These are phyloP conservation scores for Chouioia cunea DNA, from an alignment of 2,888 invertebrate species.

Conservation along the genomic window DNA sequence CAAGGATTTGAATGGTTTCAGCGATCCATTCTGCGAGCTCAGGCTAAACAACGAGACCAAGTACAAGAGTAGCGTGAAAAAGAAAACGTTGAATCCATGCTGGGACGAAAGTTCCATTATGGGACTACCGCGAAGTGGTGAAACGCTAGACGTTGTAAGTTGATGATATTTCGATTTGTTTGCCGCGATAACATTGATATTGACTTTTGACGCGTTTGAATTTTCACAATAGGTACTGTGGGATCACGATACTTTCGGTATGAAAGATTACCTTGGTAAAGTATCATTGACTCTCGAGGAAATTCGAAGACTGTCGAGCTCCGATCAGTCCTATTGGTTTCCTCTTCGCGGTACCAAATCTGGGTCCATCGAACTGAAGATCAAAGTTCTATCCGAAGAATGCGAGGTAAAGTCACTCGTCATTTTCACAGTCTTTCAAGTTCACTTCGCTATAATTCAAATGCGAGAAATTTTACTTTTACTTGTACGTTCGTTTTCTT, in stretches of 20 bases:
- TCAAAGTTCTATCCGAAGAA: constrained; percentile 66
- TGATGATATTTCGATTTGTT: neutral
- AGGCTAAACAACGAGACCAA: constrained; percentile 69
- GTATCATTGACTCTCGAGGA: constrained; percentile 69
- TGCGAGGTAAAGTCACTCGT: constrained; percentile 56
- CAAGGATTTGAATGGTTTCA: constrained; percentile 72
- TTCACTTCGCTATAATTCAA: neutral
- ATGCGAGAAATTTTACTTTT: neutral
- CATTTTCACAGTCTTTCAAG: neutral
- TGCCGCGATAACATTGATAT: neutral
- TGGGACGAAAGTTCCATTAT: constrained; percentile 72
- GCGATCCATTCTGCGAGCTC: constrained; percentile 71
- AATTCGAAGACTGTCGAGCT: constrained; percentile 67
- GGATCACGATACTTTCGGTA: constrained; percentile 71
- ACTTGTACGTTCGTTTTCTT: neutral
- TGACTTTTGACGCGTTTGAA: neutral
- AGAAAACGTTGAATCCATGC: constrained; percentile 71
- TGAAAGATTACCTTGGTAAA: constrained; percentile 71
- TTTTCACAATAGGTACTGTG: constrained; percentile 66
- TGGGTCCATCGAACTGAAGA: constrained; percentile 69
- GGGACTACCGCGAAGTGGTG: constrained; percentile 67
- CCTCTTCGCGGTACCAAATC: constrained; percentile 68
- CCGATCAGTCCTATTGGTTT: constrained; percentile 69
- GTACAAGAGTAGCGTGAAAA: constrained; percentile 70
- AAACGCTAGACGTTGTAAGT: constrained; percentile 70